phyloP scores from a whole-genome alignment of 2,797 vertebrate species.

The Australoheros facetus region DNA sequence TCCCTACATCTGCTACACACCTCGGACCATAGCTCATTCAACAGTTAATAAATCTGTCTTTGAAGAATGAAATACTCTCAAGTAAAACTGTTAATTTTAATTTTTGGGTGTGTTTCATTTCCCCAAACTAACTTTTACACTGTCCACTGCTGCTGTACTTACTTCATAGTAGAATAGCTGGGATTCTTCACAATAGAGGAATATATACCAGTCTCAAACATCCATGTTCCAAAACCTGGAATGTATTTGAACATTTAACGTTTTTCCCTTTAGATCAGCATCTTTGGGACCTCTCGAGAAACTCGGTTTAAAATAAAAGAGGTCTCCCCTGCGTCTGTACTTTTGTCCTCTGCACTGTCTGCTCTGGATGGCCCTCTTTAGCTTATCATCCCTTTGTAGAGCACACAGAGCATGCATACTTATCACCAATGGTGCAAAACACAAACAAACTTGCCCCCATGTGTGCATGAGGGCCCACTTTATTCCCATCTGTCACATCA shows the following conservation, averaged over 20 bases:
- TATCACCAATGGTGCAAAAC: constrained; percentile 74
- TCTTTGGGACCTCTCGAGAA: not conserved
- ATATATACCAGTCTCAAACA: not conserved
- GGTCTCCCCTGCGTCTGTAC: constrained; percentile 1
- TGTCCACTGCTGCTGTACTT: not conserved
- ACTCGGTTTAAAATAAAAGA: constrained; percentile 18
- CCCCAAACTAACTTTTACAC: constrained; percentile 9
- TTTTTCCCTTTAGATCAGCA: not conserved
- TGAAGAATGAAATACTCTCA: constrained; percentile 42
- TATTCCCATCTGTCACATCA: constrained; percentile 49
- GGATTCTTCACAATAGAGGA: not conserved
- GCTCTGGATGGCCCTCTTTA: constrained; percentile 29
- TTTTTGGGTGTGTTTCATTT: constrained; percentile 26
- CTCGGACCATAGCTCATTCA: constrained; percentile 33
- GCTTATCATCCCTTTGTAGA: constrained; percentile 64
- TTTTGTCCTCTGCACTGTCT: constrained; percentile 8
- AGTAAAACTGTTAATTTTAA: constrained; percentile 37
- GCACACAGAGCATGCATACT: constrained; percentile 54
- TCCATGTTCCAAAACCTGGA: too few relatives aligned
- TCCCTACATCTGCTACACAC: constrained; percentile 50
- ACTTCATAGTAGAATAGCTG: constrained; percentile 9
- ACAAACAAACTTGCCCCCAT: constrained; percentile 58
- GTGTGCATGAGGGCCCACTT: constrained; percentile 41
- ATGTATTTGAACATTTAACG: not conserved
- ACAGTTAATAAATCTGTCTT: constrained; percentile 64